Percentiles rank a stretch among this genome's conserved stretches.
These are phyloP conservation scores for Poliocrania exsul DNA, from an alignment of 2,797 vertebrate species.

Conservation along the genomic window DNA sequence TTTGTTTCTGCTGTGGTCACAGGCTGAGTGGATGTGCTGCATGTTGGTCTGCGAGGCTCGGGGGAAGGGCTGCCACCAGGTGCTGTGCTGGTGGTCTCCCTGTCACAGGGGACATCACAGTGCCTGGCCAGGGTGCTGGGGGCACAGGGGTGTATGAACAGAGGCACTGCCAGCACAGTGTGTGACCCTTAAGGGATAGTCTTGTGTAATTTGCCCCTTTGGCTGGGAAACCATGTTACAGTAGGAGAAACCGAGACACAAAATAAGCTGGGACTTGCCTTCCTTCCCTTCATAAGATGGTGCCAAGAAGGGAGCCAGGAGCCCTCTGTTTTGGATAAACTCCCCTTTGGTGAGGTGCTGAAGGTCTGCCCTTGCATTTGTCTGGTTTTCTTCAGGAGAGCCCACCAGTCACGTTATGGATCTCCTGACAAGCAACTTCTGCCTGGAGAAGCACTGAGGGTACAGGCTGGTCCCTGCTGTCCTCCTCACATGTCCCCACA, in stretches of 20 bases:
- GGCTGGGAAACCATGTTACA: background rate
- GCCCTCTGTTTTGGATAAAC: background rate
- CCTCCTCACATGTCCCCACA: rapidly evolving
- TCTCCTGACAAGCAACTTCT: background rate
- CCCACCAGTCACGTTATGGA: rapidly evolving
- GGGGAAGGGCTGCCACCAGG: background rate
- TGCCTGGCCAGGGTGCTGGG: background rate
- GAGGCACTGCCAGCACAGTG: background rate
- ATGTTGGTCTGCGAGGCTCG: rapidly evolving
- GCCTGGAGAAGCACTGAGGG: background rate
- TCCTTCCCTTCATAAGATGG: background rate
- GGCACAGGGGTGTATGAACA: background rate
- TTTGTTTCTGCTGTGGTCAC: background rate
- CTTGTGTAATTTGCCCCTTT: background rate
- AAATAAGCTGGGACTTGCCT: background rate
- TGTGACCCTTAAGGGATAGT: background rate
- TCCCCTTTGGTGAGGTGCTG: background rate
- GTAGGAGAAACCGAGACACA: background rate
- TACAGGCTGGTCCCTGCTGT: background rate
- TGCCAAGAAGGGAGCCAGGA: background rate
- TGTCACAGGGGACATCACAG: background rate
- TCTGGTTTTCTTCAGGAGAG: background rate
- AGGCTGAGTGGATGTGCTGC: rapidly evolving
- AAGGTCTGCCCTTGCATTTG: background rate
- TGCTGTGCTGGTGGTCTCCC: background rate